Evolutionary conservation across 2,888 invertebrate species (phyloP), one percentile per base, ranked within the genome.

Genomic region (Himalopsyche tibetana): DNA sequence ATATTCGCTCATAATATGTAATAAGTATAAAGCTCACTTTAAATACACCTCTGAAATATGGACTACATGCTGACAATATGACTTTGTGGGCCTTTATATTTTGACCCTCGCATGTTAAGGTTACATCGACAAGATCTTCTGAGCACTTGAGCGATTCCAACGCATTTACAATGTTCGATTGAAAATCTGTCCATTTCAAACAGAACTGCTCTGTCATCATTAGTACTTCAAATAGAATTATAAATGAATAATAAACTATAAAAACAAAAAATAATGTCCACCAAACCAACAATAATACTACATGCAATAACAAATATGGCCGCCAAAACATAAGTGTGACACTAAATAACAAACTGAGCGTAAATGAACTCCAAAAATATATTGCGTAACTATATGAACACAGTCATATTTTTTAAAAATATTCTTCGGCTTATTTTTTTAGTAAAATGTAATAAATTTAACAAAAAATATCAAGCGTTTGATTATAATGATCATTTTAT

Each of bases 161-260:
- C 74, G 95, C 95, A 90, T 94, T 94, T 88, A 95, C 94, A 90
- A 96, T 95, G 90, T 95, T 96, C 86, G 94, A 94, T 91, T 95
- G 95, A 92, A 95, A 95, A 91, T 95, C 95, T 91, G 95, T 95
- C 96, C 96, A 96, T 92, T 95, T 95, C 91, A 96, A 93, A 92
- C 95, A 95, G 91, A 95, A 95, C 91, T 95, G 95, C 92, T 95
- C 95, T 90, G 93, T 93, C 93, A 93, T 93, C 15, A 79, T 81
- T 19, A n/a, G 2, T 17, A 55, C 19, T 85, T 51, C 19, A 74
- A 74, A 74, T 74, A 74, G 0, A 74, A 19, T 36, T 28, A 3
- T 74, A 36, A 36, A 74, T 28, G 15, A 38, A 74, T 74, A 74
- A 74, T 74, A 74, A 74, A 74, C 74, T 36, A 74, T 74, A 74